These are phyloP conservation scores for Tiliacea citrago DNA, from an alignment of 2,888 invertebrate genomes.

Conservation along the genomic window DNA sequence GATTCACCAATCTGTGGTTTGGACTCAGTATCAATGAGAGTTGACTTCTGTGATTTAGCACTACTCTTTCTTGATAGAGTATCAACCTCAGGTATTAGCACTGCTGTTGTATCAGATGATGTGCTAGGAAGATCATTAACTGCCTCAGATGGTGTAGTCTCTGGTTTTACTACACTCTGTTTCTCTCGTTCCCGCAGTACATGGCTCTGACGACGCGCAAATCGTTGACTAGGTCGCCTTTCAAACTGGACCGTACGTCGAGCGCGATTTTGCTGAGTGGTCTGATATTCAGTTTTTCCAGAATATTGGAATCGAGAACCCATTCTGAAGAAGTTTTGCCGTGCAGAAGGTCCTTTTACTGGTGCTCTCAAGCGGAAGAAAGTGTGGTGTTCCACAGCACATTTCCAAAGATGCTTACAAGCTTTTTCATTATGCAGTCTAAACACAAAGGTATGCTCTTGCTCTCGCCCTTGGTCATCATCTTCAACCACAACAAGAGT, in stretches of 20 bases:
- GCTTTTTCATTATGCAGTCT: constrained; percentile 98
- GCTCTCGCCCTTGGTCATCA: constrained; percentile 98
- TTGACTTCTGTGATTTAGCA: constrained; percentile 90
- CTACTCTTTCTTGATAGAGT: constrained; percentile 89
- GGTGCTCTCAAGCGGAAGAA: constrained; percentile 98
- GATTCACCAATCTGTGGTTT: constrained; percentile 79
- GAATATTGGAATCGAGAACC: constrained; percentile 98
- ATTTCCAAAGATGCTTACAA: constrained; percentile 99
- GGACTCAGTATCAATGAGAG: constrained; percentile 77
- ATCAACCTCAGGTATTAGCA: constrained; percentile 75
- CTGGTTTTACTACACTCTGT: constrained; percentile 84
- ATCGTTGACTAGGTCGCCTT: constrained; percentile 98
- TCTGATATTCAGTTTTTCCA: constrained; percentile 99
- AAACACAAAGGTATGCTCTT: constrained; percentile 99
- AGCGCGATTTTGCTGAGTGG: constrained; percentile 97
- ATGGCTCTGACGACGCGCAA: constrained; percentile 97
- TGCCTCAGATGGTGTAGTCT: constrained; percentile 76
- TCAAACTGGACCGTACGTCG: constrained; percentile 99
- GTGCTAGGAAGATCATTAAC: constrained; percentile 79
- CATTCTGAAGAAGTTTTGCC: constrained; percentile 99
- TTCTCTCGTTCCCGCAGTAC: constrained; percentile 95
- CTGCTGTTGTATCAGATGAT: constrained; percentile 69
- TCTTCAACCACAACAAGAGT: constrained; percentile 99
- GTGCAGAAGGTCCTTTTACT: constrained; percentile 96
- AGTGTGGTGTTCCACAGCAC: constrained; percentile 99